Conservation (phyloP, 1,140 invertebrate species). For the Trichogramma pretiosum region DNA sequence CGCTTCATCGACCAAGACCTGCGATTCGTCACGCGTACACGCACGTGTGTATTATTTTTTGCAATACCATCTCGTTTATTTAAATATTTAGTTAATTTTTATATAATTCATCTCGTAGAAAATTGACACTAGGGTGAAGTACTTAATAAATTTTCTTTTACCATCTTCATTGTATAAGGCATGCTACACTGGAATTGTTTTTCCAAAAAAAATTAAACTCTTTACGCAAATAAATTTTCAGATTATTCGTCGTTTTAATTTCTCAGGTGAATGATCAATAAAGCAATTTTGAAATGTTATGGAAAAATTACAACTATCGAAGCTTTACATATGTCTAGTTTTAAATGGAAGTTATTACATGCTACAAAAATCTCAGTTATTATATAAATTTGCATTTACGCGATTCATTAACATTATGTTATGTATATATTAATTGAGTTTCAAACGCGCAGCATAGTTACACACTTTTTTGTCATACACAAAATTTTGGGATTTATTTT, state of each 20-base stretch:
- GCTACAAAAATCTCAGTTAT: too few relatives aligned
- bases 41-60: background rate
- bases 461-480: slow-evolving; percentile 25
- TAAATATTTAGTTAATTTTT: slow-evolving; percentile 21
- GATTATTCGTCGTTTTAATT: too few relatives aligned
- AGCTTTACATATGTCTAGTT: too few relatives aligned
- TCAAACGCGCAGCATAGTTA: slow-evolving; percentile 6
- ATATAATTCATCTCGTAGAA: slow-evolving; percentile 32
- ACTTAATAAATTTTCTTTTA: slow-evolving; percentile 9
- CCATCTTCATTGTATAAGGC: slow-evolving; percentile 34
- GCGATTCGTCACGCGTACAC: slow-evolving; percentile 5
- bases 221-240: background rate
- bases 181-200: slow-evolving; percentile 30
- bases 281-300: too few relatives aligned
- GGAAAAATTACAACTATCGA: too few relatives aligned
- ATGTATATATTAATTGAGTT: slow-evolving; percentile 1
- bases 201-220: background rate
- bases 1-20: slow-evolving; percentile 11
- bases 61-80: too few relatives aligned
- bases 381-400: too few relatives aligned
- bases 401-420: too few relatives aligned
- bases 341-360: too few relatives aligned
- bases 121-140: slow-evolving; percentile 44
- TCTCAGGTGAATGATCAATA: too few relatives aligned
- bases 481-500: too few relatives aligned